Evolutionary conservation across 2,888 invertebrate genomes (phyloP), one percentile per base, ranked within the genome.

Genomic region (Trichacis sp.): DNA sequence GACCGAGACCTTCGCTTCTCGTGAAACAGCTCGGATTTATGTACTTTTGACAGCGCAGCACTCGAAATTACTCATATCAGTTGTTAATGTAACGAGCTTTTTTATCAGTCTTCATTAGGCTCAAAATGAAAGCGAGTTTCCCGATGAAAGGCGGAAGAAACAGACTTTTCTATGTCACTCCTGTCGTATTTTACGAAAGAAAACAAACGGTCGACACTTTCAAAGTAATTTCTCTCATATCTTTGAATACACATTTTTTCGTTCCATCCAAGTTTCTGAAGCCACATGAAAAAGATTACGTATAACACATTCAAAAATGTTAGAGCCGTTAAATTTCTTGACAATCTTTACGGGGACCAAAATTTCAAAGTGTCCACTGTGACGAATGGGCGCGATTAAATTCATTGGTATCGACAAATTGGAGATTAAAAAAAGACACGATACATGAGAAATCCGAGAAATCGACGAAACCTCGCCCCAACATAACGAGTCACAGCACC

Each of bases 1-100:
- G 72, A 68, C 70, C 72, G 64, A 76, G 72, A 76, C 68, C 72
- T 69, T 65, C 45, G 61, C 52, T 65, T 58, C 14, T 64, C 65
- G 56, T 63, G 63, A 63, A 57, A 65, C 56, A 63, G 55, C 48
- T 62, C n/a, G 33, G 9, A 6, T 33, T 33, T 33, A n/a, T n/a
- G 33, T 33, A 6, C 33, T 33, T 33, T 33, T 33, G 8, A 33
- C 9, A n/a, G 9, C 11, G n/a, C 9, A n/a, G 9, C 11, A n/a
- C n/a, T 33, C n/a, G n/a, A 2, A 11, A 5, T 33, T 33, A 2
- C 5, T 33, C n/a, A n/a, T 33, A 33, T 33, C n/a, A 6, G 11
- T 33, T 9, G 33, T n/a, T 33, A n/a, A 33, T 33, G 33, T 6
- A 11, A 33, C 8, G 9, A 33, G 24, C 24, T 24, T 33, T 6